These are phyloP conservation scores for Dendronephthya gigantea DNA, from an alignment of 64 coral and sea anemone genomes.

Conservation along the genomic window DNA sequence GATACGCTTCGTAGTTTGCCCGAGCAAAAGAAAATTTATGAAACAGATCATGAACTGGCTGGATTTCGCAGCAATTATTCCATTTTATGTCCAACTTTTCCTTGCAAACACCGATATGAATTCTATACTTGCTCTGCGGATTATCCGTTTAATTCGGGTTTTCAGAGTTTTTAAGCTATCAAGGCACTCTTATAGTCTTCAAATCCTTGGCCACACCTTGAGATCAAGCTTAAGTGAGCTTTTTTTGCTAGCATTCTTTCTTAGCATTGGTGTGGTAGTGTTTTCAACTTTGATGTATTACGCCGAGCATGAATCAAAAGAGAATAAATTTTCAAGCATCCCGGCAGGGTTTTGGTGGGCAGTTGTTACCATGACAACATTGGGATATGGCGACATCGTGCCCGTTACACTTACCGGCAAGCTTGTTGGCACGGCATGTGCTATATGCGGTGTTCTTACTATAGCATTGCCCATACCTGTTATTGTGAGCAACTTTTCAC, in stretches of 20 bases:
- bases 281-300: slow-evolving; percentile 1
- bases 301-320: neutral
- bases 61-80: neutral
- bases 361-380: neutral
- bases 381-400: slow-evolving; percentile 72
- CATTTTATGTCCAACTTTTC: neutral
- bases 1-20: neutral
- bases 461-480: slow-evolving; percentile 87
- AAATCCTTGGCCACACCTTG: neutral
- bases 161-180: slow-evolving; percentile 1
- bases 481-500: slow-evolving; percentile 89
- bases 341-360: slow-evolving; percentile 16
- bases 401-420: slow-evolving; percentile 51
- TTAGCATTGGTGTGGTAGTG: neutral
- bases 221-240: slow-evolving; percentile 7
- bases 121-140: neutral
- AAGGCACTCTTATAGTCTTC: neutral
- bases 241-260: neutral
- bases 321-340: neutral
- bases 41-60: slow-evolving; percentile 16
- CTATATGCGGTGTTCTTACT: slow-evolving; percentile 68
- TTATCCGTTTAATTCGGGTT: neutral
- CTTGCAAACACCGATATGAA: neutral
- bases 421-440: slow-evolving; percentile 70
- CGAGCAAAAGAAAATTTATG: neutral